Conservation (phyloP, 23 tunicate species). For the Ciona savignyi region DNA sequence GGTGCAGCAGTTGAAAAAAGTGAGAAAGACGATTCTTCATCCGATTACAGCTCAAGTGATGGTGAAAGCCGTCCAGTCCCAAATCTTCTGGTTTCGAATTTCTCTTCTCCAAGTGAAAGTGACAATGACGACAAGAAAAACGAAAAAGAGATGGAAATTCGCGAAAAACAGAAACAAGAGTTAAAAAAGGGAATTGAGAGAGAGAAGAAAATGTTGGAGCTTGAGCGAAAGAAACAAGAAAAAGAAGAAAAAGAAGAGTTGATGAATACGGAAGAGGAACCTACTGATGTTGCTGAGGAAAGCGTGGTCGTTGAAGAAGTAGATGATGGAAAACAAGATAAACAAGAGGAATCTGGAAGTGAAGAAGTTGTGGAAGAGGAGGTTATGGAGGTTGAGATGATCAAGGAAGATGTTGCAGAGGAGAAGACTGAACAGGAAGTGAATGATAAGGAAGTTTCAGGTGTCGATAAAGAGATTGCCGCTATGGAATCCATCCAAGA, state of each 20-base stretch:
- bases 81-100: conserved; percentile 9
- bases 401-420: conserved; percentile 1
- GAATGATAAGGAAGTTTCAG: background rate
- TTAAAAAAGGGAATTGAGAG: background rate
- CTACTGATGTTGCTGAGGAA: background rate
- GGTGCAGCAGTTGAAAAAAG: conserved; percentile 33
- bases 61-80: background rate
- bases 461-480: conserved; percentile 30
- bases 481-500: conserved; percentile 56
- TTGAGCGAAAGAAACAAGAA: background rate
- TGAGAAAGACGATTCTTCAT: background rate
- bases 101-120: conserved; percentile 14
- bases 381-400: background rate
- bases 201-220: background rate
- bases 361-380: conserved; percentile 6
- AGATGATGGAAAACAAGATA: background rate
- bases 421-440: background rate
- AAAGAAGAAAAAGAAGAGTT: conserved; percentile 25
- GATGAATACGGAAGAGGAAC: background rate
- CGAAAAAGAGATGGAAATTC: background rate
- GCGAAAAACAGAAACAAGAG: background rate
- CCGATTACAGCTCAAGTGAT: background rate
- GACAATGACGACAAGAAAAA: conserved; percentile 7
- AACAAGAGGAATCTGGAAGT: background rate
- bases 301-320: background rate